A percentile compares a stretch with the other conserved stretches of the same genome.
Evolutionary conservation across 2,888 invertebrate genomes (phyloP).

Genomic region (Plagodis pulveraria): DNA sequence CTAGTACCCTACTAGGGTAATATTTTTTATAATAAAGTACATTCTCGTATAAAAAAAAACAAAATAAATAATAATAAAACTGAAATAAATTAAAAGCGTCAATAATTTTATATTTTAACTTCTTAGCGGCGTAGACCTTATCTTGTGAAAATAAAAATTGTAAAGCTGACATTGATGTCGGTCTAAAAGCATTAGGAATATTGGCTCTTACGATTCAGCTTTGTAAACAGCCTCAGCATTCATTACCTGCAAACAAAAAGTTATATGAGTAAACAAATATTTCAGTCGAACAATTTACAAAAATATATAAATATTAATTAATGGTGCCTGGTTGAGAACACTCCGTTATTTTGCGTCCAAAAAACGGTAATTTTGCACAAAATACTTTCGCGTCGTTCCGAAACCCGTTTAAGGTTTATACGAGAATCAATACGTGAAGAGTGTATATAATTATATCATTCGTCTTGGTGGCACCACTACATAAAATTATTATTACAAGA

Average conservation of each 20-base stretch:
- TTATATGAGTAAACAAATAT: slow-evolving; percentile 1
- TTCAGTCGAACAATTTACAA: neutral
- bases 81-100: too few species aligned
- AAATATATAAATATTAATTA: slow-evolving; percentile 3
- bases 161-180: too few species aligned
- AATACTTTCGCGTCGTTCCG: slow-evolving; percentile 1
- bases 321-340: neutral
- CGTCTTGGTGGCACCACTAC: neutral
- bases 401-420: slow-evolving; percentile 2
- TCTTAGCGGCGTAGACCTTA: too few species aligned
- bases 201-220: neutral
- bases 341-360: slow-evolving; percentile 9
- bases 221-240: slow-evolving; percentile 4
- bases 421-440: slow-evolving; percentile 6
- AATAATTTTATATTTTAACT: too few species aligned
- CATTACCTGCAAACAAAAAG: slow-evolving; percentile 12
- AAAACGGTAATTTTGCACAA: slow-evolving; percentile 15
- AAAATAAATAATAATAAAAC: too few species aligned
- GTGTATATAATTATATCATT: slow-evolving; percentile 1
- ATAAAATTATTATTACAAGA: neutral
- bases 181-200: too few species aligned
- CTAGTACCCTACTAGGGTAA: too few species aligned
- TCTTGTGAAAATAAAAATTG: too few species aligned
- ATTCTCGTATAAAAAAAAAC: too few species aligned
- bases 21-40: too few species aligned